phyloP scores from a whole-genome alignment of 2,113 vertebrate species.

The Tenrec ecaudatus region DNA sequence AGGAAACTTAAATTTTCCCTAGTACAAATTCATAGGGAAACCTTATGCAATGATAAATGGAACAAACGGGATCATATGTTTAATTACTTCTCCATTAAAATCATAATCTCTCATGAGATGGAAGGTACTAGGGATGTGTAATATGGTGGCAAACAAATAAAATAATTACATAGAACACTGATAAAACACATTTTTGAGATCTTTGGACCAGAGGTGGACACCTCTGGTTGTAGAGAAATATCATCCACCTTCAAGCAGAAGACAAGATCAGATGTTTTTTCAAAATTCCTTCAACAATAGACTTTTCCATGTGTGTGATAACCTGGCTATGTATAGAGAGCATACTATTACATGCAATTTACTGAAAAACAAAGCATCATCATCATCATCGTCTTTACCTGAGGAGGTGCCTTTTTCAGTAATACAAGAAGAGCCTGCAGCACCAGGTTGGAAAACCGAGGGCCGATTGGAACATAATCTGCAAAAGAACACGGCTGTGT shows the following conservation, averaged over 20 bases:
- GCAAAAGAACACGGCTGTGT: constrained; percentile 71
- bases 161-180: constrained; percentile 5
- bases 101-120: not conserved
- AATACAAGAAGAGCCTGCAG: constrained; percentile 96
- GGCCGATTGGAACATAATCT: constrained; percentile 98
- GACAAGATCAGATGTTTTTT: constrained; percentile 16
- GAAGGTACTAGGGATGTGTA: not conserved
- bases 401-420: constrained; percentile 96
- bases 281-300: constrained; percentile 14
- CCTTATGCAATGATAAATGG: not conserved
- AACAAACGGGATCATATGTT: not conserved
- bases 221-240: not conserved
- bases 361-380: not conserved
- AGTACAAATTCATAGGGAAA: constrained; percentile 46
- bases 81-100: not conserved
- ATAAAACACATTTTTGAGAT: constrained; percentile 36
- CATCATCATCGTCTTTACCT: constrained; percentile 87
- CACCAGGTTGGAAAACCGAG: constrained; percentile 97
- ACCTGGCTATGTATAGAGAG: not conserved
- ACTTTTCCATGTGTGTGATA: constrained; percentile 20
- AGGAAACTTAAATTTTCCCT: constrained; percentile 24
- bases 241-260: constrained; percentile 10
- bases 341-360: not conserved
- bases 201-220: constrained; percentile 50
- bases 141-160: not conserved